Percentiles rank a stretch among this genome's conserved stretches.
Evolutionary conservation across 2,113 vertebrate genomes (phyloP).

Genomic region (Vulpes ferrilata): DNA sequence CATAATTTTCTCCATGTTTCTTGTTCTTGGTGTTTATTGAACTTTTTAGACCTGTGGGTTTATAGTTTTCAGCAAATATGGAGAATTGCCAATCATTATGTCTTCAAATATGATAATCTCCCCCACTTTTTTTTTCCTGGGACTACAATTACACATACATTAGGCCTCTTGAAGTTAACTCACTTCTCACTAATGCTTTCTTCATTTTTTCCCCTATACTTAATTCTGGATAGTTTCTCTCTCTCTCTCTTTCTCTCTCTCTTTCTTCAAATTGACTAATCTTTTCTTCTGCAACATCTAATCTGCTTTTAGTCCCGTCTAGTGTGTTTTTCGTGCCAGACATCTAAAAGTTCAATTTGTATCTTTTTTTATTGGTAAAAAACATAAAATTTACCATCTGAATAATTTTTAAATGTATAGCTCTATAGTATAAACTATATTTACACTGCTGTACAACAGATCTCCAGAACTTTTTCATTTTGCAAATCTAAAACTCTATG

Average conservation of each 20-base stretch:
- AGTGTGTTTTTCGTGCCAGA: background rate
- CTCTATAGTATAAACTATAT: background rate
- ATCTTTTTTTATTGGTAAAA: background rate
- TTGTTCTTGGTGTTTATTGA: background rate
- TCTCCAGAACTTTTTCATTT: background rate
- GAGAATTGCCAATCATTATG: background rate
- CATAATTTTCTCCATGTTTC: background rate
- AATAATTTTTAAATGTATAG: background rate
- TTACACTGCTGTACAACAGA: background rate
- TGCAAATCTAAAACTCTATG: background rate
- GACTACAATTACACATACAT: background rate
- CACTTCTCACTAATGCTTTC: background rate
- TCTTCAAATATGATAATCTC: background rate
- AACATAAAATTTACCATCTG: background rate
- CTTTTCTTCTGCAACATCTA: background rate
- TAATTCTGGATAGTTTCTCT: background rate
- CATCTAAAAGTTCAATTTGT: background rate
- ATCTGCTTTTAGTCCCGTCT: background rate
- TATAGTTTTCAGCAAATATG: background rate
- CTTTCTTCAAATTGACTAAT: background rate
- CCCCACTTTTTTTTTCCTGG: too few species aligned
- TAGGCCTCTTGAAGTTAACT: background rate
- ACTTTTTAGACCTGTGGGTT: background rate
- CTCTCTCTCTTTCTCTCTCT: background rate
- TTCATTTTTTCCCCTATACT: background rate